Evolutionary conservation across 2,797 vertebrate species (phyloP).

Genomic region (Gallinago stenura): DNA sequence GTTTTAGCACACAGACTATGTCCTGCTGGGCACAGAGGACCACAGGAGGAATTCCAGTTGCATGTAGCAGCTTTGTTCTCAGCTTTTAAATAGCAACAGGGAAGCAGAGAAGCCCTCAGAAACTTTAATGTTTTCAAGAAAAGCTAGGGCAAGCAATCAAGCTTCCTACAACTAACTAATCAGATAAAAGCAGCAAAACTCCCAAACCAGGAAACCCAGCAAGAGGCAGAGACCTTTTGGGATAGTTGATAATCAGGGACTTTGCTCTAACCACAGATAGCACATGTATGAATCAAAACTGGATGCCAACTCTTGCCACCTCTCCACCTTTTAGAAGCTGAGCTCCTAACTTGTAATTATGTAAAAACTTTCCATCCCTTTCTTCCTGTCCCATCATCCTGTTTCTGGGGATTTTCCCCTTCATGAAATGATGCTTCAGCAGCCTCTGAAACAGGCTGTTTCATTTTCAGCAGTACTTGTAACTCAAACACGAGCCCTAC

Average conservation of each 20-base stretch:
- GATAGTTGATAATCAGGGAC: neutral
- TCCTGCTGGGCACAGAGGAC: neutral
- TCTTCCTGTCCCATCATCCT: neutral
- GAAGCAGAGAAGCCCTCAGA: neutral
- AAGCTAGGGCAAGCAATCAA: neutral
- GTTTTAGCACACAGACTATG: neutral
- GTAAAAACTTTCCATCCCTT: neutral
- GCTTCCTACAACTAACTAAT: neutral
- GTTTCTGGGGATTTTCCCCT: neutral
- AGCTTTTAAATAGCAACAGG: neutral
- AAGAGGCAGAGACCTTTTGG: neutral
- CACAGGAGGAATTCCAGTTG: neutral
- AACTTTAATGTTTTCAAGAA: neutral
- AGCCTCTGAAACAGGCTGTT: neutral
- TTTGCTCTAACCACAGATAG: neutral
- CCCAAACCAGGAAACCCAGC: neutral
- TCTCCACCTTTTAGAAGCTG: neutral
- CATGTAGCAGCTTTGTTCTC: neutral
- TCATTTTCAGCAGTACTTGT: neutral
- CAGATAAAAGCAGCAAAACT: neutral
- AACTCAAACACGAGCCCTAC: neutral
- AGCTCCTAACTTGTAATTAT: neutral
- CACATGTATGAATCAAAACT: neutral
- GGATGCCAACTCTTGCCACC: neutral
- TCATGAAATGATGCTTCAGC: neutral